Evolutionary conservation across 2,113 vertebrate species (phyloP).

Genomic region (Nothocercus nigrocapillus): DNA sequence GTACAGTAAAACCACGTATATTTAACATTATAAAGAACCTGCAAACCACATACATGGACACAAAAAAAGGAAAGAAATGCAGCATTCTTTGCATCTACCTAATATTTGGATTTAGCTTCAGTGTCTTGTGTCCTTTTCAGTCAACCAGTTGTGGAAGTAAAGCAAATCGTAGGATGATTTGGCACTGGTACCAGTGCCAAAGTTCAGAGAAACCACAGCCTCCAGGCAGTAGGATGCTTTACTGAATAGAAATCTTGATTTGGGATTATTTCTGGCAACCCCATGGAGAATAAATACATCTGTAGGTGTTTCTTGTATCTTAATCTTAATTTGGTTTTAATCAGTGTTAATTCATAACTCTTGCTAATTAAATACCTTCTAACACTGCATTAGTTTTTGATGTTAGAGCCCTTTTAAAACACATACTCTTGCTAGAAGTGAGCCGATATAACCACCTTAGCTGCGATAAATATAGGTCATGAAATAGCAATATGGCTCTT

Average conservation of each 20-base stretch:
- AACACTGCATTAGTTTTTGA: background rate
- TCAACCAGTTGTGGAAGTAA: background rate
- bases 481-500: background rate
- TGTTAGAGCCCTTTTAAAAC: background rate
- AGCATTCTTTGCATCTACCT: background rate
- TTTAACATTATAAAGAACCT: background rate
- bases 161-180: background rate
- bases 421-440: background rate
- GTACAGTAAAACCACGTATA: background rate
- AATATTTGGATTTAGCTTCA: background rate
- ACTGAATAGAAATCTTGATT: background rate
- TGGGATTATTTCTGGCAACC: background rate
- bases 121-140: background rate
- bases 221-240: background rate
- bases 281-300: background rate
- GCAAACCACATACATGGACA: background rate
- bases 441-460: background rate
- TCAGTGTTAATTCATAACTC: slow-evolving; percentile 9
- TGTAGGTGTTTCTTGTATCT: background rate
- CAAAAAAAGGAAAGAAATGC: background rate
- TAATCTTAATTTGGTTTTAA: slow-evolving; percentile 32
- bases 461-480: background rate
- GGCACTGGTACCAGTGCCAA: background rate
- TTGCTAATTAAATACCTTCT: background rate
- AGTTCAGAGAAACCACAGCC: background rate